Base-by-base conservation (phyloP, 2,888 invertebrate genomes). In the Nomada fabriciana region DNA sequence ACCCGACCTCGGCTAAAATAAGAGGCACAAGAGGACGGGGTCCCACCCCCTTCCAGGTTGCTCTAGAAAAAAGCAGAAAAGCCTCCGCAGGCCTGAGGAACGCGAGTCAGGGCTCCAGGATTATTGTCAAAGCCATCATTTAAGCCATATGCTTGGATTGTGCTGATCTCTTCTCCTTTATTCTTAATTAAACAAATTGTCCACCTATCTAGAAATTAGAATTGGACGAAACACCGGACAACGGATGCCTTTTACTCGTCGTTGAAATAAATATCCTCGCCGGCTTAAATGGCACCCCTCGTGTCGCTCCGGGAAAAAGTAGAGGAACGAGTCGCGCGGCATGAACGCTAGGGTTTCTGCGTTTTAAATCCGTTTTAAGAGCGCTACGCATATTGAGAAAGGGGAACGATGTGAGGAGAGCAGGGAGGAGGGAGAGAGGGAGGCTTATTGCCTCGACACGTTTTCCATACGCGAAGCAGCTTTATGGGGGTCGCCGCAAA, bases 1-100 rank as follows among this genome's bases (percentile, higher is more conserved):
- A 89, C 87, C 78, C 88, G 90, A 91, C 87, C 90, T 88, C 89
- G 86, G 89, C 81, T 87, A 86, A 89, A 89, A 90, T 89, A 90
- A 91, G 86, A 89, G 77, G 80, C 47, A 75, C 18, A 47, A 73
- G 71, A 53, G 64, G 67, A 25, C 29, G 11, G 55, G 18, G 53
- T 47, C 59, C 53, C 57, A 20, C 63, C 71, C 82, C 55, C 52
- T 52, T 10, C 74, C 71, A 20, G 69, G 63, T 53, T 85, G 86
- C 85, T 86, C 85, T 55, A 86, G 88, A 89, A 89, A 87, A 87
- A 89, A 80, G 88, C 83, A 85, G 89, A 86, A 82, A 88, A 86
- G 70, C 84, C 73, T 47, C 20, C 72, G 43, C 47, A 53, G 67
- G 60, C 50, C 71, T 55, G 52, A 25, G 55, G 73, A 52, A 80